These are phyloP conservation scores for Bufo bufo DNA, from an alignment of 2,113 vertebrate species.

Conservation along the genomic window DNA sequence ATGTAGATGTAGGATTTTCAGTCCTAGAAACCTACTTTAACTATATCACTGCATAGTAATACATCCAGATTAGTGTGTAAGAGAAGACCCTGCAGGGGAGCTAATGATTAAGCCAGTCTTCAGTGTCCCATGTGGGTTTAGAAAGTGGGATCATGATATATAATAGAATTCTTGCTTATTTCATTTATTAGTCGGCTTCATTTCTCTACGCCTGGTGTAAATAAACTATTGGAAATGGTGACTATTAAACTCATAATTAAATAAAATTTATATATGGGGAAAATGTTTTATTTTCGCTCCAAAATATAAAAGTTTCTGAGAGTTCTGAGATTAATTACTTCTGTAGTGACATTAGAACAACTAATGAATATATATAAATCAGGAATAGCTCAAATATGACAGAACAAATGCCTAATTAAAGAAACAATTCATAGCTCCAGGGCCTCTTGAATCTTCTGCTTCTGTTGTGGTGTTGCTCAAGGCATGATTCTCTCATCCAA, in stretches of 20 bases:
- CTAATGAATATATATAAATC: slow-evolving; percentile 23
- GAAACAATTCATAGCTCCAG: not conserved
- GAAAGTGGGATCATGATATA: too few species aligned
- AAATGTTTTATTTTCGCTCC: not conserved
- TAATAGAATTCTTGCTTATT: too few species aligned
- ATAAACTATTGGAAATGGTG: slow-evolving; percentile 25
- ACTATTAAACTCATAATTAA: not conserved
- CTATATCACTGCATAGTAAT: too few species aligned
- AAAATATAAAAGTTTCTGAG: not conserved
- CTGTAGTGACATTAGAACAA: slow-evolving; percentile 13
- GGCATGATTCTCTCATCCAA: not conserved
- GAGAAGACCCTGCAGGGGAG: too few species aligned
- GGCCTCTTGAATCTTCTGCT: not conserved
- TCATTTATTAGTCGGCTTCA: not conserved
- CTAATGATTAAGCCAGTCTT: too few species aligned
- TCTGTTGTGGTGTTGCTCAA: not conserved
- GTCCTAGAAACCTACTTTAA: too few species aligned
- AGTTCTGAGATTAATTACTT: slow-evolving; percentile 8
- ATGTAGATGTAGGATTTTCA: too few species aligned
- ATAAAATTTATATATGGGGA: not conserved
- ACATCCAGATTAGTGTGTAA: too few species aligned
- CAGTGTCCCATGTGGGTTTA: too few species aligned
- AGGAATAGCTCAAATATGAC: not conserved
- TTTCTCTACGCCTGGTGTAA: slow-evolving; percentile 8
- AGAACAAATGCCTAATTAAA: not conserved